These are phyloP conservation scores for Ascaphus truei DNA, from an alignment of 2,113 vertebrate species.

Conservation along the genomic window DNA sequence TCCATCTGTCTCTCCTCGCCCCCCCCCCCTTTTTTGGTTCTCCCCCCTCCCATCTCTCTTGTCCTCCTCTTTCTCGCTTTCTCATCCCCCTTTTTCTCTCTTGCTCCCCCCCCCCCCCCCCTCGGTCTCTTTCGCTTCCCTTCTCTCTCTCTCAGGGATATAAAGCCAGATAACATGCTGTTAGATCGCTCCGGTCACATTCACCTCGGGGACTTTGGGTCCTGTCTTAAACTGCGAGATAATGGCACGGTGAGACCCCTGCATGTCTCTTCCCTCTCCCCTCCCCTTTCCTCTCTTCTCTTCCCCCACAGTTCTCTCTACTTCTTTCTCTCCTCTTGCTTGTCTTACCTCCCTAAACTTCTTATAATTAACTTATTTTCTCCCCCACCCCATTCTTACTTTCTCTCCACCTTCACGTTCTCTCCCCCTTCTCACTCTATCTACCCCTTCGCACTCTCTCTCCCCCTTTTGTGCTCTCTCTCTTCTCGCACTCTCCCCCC, in stretches of 20 bases:
- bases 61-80: background rate
- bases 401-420: too few relatives aligned
- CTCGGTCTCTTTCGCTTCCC: background rate
- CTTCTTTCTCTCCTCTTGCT: background rate
- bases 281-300: background rate
- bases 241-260: constrained; percentile 68
- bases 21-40: background rate
- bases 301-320: background rate
- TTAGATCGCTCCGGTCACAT: constrained; percentile 75
- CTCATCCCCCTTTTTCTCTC: background rate
- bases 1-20: too few relatives aligned
- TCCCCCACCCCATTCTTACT: too few relatives aligned
- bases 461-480: too few relatives aligned
- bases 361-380: too few relatives aligned
- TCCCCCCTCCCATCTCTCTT: background rate
- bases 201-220: constrained; percentile 78
- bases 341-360: too few relatives aligned
- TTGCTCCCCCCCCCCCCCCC: background rate
- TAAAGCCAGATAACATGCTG: constrained; percentile 83
- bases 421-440: too few relatives aligned
- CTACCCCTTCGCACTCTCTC: too few relatives aligned
- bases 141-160: constrained; percentile 60
- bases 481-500: too few relatives aligned
- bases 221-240: constrained; percentile 68
- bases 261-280: too few relatives aligned